Evolutionary conservation across 2,797 vertebrate species (phyloP).

Genomic region (Anas bernieri): DNA sequence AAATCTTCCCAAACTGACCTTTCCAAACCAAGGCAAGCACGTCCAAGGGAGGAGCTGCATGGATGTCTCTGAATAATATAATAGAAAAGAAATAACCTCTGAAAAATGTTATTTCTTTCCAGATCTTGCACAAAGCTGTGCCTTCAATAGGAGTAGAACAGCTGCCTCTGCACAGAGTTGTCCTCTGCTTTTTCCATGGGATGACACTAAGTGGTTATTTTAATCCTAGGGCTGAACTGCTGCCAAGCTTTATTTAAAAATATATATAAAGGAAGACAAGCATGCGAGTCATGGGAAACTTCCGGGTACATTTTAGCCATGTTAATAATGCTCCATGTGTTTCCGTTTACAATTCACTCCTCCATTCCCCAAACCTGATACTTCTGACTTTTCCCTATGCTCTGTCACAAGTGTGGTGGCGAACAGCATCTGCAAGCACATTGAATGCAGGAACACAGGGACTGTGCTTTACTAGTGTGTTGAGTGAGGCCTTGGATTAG

Average conservation of each 20-base stretch:
- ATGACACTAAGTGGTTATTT: slow-evolving; percentile 4
- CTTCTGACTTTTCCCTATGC: background rate
- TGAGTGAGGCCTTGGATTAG: background rate
- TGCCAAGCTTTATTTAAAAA: slow-evolving; percentile 15
- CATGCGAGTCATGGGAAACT: background rate
- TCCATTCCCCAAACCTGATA: background rate
- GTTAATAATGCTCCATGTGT: background rate
- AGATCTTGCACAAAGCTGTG: rapidly evolving
- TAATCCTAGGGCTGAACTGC: background rate
- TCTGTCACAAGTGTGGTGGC: background rate
- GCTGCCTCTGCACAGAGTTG: background rate
- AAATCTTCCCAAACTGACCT: background rate
- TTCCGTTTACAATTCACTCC: background rate
- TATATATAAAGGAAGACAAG: background rate
- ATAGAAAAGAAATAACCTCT: background rate
- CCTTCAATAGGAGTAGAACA: background rate
- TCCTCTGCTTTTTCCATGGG: background rate
- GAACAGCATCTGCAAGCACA: background rate
- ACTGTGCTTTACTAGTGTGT: background rate
- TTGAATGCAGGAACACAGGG: background rate
- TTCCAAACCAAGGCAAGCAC: background rate
- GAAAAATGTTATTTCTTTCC: background rate
- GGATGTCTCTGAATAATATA: background rate
- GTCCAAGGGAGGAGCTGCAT: background rate
- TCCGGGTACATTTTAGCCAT: background rate